Conservation (phyloP, 2,888 invertebrate species). For the Melanophora roralis region DNA sequence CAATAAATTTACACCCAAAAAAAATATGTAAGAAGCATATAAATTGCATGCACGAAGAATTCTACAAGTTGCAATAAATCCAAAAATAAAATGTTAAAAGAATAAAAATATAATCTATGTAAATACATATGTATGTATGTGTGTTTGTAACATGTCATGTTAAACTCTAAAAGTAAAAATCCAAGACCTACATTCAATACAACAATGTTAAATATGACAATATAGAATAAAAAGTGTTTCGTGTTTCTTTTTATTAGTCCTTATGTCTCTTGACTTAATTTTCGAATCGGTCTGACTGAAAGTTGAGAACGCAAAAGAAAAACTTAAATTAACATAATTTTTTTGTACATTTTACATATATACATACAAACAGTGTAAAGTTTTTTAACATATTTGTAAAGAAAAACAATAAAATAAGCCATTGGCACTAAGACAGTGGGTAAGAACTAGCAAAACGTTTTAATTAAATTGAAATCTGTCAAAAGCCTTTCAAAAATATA, state of each 20-base stretch:
- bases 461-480: too few relatives aligned
- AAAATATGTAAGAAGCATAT: slow-evolving; percentile 33
- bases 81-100: not conserved
- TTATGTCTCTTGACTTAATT: not conserved
- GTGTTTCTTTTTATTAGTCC: not conserved
- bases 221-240: slow-evolving; percentile 7
- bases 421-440: too few relatives aligned
- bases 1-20: not conserved
- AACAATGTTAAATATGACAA: slow-evolving; percentile 31
- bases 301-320: not conserved
- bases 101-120: not conserved
- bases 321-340: too few relatives aligned
- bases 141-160: slow-evolving; percentile 54
- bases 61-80: slow-evolving; percentile 27
- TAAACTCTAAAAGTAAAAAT: slow-evolving; percentile 18
- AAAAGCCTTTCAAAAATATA: too few relatives aligned
- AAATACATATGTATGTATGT: slow-evolving; percentile 10
- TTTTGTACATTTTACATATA: too few relatives aligned
- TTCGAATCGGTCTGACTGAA: not conserved
- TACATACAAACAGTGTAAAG: too few relatives aligned
- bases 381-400: too few relatives aligned
- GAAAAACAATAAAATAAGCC: too few relatives aligned
- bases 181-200: slow-evolving; percentile 1
- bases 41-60: slow-evolving; percentile 57
- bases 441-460: too few relatives aligned